A percentile compares a stretch with the other conserved stretches of the same genome.
Conservation (phyloP, 2,113 vertebrate species). For the Siniperca chuatsi region DNA sequence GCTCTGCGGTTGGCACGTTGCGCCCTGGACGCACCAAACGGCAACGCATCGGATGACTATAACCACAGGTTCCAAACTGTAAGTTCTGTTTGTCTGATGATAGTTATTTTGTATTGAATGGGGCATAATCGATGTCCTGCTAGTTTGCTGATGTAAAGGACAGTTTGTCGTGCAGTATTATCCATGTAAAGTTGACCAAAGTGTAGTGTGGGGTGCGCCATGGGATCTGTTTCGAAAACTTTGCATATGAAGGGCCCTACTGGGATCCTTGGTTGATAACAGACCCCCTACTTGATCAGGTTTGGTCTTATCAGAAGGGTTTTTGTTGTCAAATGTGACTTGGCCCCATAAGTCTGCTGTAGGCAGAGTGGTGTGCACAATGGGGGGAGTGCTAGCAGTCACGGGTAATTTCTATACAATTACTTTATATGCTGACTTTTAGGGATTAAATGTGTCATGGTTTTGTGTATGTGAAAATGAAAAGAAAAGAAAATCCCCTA, state of each 20-base stretch:
- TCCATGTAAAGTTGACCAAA: neutral
- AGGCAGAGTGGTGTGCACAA: neutral
- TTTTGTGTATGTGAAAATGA: neutral
- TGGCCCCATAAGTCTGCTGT: neutral
- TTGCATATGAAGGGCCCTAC: neutral
- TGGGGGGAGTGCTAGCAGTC: no score
- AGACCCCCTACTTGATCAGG: neutral
- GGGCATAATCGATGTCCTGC: neutral
- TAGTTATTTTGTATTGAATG: neutral
- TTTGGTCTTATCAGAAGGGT: neutral
- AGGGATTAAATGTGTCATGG: neutral
- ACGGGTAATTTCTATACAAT: neutral
- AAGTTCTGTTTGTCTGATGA: constrained; percentile 14
- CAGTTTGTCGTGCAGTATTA: neutral
- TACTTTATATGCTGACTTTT: neutral
- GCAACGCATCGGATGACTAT: constrained; percentile 27
- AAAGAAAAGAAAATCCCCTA: neutral
- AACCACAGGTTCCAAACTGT: constrained; percentile 66
- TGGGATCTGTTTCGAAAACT: neutral
- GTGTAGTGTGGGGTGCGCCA: neutral
- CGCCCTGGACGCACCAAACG: constrained; percentile 30
- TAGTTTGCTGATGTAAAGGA: neutral
- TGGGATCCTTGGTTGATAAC: neutral
- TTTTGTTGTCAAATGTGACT: neutral
- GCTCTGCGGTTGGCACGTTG: constrained; percentile 46